Evolutionary conservation across 1,140 invertebrate species (phyloP), one percentile per base, ranked within the genome.

Genomic region (Pogonognathellus flavescens): DNA sequence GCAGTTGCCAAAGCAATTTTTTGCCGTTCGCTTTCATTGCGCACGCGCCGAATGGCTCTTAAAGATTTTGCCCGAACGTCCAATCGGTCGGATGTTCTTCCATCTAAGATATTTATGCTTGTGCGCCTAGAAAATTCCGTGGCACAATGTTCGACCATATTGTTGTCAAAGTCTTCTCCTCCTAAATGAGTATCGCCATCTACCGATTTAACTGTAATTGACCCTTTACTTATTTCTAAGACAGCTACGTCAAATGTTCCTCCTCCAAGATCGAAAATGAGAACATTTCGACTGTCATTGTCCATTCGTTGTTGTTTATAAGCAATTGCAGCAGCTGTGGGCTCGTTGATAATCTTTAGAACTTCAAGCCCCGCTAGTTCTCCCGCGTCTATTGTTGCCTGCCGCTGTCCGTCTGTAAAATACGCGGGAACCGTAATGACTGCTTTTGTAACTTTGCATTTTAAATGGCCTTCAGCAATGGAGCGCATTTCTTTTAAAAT

Each of bases 41-140:
- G 93, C 80, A 99, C 91, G 90, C 97, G 94, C 89, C 97, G 93
- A n/a, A 99, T 92, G 8, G 98, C 97, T 86, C 97, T 93, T 90
- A 97, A 97, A 92, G 99, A 49, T 76, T 76, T 76, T 96, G 14
- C n/a, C 16, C 25, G 16, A 41, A 7, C 16, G n/a, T 6, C 49
- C n/a, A 41, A 31, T 31, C 9, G 7, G 6, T 16, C 2, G 7
- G 31, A 76, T 22, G 31, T 8, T 16, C 10, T n/a, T 76, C 49
- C 49, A 82, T 91, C 90, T 62, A 99, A 76, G 93, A 91, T 25
- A 94, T 94, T 41, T 99, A 92, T 88, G 99, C 98, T 90, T 93
- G 97, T 95, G 90, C 99, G 99, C 81, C 97, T 93, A 92, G 98
- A 98, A 93, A 99, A 99, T 91, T 99, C 97, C 90, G n/a, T n/a